Evolutionary conservation across 2,888 invertebrate genomes (phyloP), one percentile per base, ranked within the genome.

Genomic region (Conistra vaccinii): DNA sequence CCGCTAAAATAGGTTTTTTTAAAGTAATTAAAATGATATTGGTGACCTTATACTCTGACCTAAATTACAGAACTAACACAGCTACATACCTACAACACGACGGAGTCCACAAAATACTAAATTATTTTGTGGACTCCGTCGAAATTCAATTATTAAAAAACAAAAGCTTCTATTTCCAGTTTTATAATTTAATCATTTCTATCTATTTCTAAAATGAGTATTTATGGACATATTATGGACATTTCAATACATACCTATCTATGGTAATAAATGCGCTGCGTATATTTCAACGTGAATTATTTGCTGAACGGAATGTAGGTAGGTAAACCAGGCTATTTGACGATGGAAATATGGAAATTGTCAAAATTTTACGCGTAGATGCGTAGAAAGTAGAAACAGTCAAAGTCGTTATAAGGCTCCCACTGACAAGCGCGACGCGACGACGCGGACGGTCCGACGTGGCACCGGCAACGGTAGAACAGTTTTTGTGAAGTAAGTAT

Each of bases 241-340:
- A 26, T 61, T 26, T 61, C 3, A 39, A 17, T 55, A 20, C n/a
- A n/a, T n/a, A n/a, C n/a, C n/a, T n/a, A n/a, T n/a, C n/a, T n/a
- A n/a, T n/a, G n/a, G n/a, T 23, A 29, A 76, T 42, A 42, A 42
- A 14, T 3, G 20, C 51, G 20, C 7, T 60, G n/a, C 48, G 23
- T 20, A 65, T 29, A 39, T 23, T 51, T 17, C 10, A 80, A 32
- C 80, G 20, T 45, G 4, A 45, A 72, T 51, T 48, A 76, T 35
- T 35, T 53, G 7, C 14, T 20, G 23, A 65, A 78, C 14, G 17
- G 7, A 78, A 78, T 78, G 5, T 32, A 23, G 23, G 20, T 63
- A 39, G 5, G 1, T 42, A n/a, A n/a, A 42, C 42, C 4, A 14
- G 17, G 5, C 17, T 42, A n/a, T 51, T 61, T 39, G 55, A 20